Base-by-base conservation (phyloP, 2,888 invertebrate genomes). In the Cephus rjabovi region DNA sequence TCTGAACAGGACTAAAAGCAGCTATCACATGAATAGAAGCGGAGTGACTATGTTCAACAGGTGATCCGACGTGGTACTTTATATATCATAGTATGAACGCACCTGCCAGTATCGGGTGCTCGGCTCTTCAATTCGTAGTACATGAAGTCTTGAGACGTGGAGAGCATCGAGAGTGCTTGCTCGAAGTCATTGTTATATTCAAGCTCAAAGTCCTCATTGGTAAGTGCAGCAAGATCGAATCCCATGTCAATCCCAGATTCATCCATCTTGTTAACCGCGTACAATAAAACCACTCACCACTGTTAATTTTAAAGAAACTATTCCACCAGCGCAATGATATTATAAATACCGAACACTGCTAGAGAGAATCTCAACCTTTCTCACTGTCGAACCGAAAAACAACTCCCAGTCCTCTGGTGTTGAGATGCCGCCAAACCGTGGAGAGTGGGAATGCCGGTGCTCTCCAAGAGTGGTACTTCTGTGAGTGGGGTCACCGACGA, bases 231-330 rank as follows among this genome's bases (percentile, higher is more conserved):
- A 87, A 94, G 93, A 92, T 94, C 94, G 88, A 94, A 94, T 81
- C 93, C 94, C 93, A 94, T 93, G 87, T 94, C 94, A 85, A 94
- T 94, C 83, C 94, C 94, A 86, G 94, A 94, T 90, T 94, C 94
- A 91, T 94, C 94, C 94, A 94, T 94, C 89, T 30, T 75, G 69
- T 33, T 70, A 31, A 70, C 12, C 75, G 40, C 11, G 74, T 30
- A 33, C 12, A 31, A 15, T 34, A 37, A 15, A 15, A 37, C 23
- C 74, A 34, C 12, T 31, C 12, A 40, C 15, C 40, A 40, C 40
- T 15, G 40, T 40, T 40, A 40, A 40, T 40, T 12, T 4, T 1
- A 40, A 15, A 40, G 15, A 40, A 40, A 40, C 15, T 40, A 12
- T 37, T 40, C 40, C 40, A 40, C 40, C 15, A 40, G 15, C 4